Conservation (phyloP, 2,113 vertebrate genomes). For the Saccopteryx bilineata region DNA sequence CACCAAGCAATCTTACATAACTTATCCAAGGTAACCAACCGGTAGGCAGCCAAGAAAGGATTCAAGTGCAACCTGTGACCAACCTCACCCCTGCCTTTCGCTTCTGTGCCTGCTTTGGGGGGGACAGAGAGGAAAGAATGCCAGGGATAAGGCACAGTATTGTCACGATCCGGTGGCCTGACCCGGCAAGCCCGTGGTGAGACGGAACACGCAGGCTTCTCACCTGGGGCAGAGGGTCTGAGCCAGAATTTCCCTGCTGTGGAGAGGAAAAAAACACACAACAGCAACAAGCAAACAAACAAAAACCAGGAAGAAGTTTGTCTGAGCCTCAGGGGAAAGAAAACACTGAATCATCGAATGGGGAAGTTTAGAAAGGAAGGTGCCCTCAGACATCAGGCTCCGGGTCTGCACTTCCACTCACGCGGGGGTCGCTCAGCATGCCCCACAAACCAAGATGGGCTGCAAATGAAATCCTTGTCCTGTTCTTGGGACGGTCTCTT, state of each 20-base stretch:
- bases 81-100: neutral
- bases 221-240: neutral
- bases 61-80: neutral
- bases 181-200: rapidly evolving
- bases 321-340: neutral
- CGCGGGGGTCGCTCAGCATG: neutral
- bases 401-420: neutral
- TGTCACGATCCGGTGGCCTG: rapidly evolving
- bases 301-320: neutral
- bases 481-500: slow-evolving; percentile 58
- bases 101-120: neutral
- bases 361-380: neutral
- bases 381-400: neutral
- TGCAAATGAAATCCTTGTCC: slow-evolving; percentile 71
- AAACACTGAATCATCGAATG: neutral
- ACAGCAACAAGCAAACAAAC: too few relatives aligned
- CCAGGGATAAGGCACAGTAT: rapidly evolving
- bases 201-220: neutral
- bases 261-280: neutral
- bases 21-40: neutral
- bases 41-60: neutral
- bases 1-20: neutral
- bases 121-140: neutral
- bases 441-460: slow-evolving; percentile 32
- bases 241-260: neutral